Evolutionary conservation across 2,797 vertebrate genomes (phyloP).

Genomic region (Etheostoma nigrum): DNA sequence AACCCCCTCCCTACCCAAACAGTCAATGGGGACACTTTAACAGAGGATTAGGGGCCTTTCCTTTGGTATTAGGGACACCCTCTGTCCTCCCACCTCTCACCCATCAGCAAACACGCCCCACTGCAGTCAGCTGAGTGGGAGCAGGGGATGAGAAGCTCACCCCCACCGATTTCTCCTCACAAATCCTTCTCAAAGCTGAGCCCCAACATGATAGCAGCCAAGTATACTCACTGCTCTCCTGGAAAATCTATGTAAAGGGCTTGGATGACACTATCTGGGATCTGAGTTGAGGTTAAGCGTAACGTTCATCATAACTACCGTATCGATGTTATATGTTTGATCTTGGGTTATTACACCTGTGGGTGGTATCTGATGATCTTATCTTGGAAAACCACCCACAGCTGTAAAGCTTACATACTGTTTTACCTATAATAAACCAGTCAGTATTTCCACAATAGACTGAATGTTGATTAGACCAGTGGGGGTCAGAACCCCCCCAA

Average conservation of each 20-base stretch:
- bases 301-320: conserved; percentile 25
- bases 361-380: conserved; percentile 38
- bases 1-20: conserved; percentile 16
- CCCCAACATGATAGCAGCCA: conserved; percentile 25
- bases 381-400: conserved; percentile 47
- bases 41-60: conserved; percentile 79
- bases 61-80: conserved; percentile 79
- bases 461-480: background rate
- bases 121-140: conserved; percentile 47
- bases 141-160: conserved; percentile 32
- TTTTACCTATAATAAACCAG: background rate
- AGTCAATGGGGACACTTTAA: conserved; percentile 69
- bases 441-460: background rate
- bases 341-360: conserved; percentile 48
- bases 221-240: conserved; percentile 4
- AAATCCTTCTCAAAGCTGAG: conserved; percentile 52
- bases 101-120: conserved; percentile 45
- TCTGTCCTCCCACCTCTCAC: conserved; percentile 63
- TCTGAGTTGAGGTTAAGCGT: conserved; percentile 4
- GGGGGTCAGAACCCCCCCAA: background rate
- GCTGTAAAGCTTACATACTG: background rate
- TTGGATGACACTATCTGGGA: conserved; percentile 50
- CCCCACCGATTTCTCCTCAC: conserved; percentile 33
- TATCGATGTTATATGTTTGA: conserved; percentile 40
- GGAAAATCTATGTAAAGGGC: conserved; percentile 23